A percentile compares a stretch with the other conserved stretches of the same genome.
Conservation (phyloP, 1,140 invertebrate genomes). For the Bombus pascuorum region DNA sequence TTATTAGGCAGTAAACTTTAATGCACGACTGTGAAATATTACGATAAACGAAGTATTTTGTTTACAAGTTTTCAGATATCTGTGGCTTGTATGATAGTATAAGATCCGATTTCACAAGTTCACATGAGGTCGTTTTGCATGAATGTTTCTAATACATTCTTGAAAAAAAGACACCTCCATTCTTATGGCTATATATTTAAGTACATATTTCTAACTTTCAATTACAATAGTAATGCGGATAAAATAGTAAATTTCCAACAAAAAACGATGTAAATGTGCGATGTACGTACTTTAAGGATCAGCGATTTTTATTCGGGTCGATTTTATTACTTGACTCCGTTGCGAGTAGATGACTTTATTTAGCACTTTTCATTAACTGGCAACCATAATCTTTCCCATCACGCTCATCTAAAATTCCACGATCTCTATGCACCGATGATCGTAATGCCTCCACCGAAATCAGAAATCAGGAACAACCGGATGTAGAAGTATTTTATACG, state of each 20-base stretch:
- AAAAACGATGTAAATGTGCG: neutral
- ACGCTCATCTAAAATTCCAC: conserved; percentile 36
- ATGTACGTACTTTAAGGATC: neutral
- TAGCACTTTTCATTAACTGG: conserved; percentile 34
- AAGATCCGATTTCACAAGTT: too few relatives aligned
- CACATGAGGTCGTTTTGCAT: too few relatives aligned
- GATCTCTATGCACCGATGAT: conserved; percentile 49
- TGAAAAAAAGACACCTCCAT: too few relatives aligned
- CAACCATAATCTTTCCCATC: conserved; percentile 26
- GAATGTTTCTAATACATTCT: too few relatives aligned
- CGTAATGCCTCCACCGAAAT: conserved; percentile 53
- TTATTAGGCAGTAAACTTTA: neutral
- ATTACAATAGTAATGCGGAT: too few relatives aligned
- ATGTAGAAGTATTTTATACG: conserved; percentile 58
- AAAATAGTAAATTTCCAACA: neutral
- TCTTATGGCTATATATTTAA: too few relatives aligned
- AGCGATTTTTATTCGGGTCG: neutral
- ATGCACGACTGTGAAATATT: neutral
- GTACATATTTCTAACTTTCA: too few relatives aligned
- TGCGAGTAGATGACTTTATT: conserved; percentile 33
- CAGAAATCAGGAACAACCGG: conserved; percentile 57
- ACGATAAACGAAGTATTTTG: neutral
- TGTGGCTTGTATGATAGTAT: too few relatives aligned
- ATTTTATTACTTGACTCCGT: conserved; percentile 17
- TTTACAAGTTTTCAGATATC: neutral